A percentile compares a stretch with the other conserved stretches of the same genome.
These are phyloP conservation scores for western clawed frog (Xenopus tropicalis) DNA, from an alignment of 2,113 vertebrate species.

Conservation along the genomic window DNA sequence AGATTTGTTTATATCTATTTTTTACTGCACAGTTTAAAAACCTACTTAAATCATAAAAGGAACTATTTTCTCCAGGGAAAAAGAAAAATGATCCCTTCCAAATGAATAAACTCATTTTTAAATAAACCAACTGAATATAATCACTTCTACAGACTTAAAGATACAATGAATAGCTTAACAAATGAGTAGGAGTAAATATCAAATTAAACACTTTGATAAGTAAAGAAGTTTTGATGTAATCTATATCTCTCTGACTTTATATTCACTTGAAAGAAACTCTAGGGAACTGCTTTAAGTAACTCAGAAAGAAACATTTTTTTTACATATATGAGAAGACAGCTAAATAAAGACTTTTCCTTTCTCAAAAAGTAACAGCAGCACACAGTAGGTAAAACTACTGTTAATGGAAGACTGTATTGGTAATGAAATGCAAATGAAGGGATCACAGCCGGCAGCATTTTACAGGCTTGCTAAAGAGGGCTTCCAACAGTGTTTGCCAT, in stretches of 20 bases:
- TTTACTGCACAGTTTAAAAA: too few species aligned
- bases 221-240: constrained; percentile 16
- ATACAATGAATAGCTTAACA: not conserved
- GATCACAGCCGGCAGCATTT: constrained; percentile 41
- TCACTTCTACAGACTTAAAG: not conserved
- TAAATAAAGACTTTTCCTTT: constrained; percentile 35
- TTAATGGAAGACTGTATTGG: constrained; percentile 42
- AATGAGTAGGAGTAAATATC: constrained; percentile 17
- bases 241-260: not conserved
- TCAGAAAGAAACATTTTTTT: constrained; percentile 11
- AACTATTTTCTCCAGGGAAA: not conserved
- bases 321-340: constrained; percentile 22
- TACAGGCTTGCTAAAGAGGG: constrained; percentile 38
- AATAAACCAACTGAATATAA: not conserved
- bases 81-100: not conserved
- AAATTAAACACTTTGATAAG: constrained; percentile 8
- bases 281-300: constrained; percentile 15
- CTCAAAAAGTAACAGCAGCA: constrained; percentile 29
- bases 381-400: constrained; percentile 39
- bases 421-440: constrained; percentile 43
- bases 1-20: too few species aligned
- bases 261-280: not conserved
- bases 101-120: not conserved
- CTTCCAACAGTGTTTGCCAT: constrained; percentile 37
- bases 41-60: not conserved